phyloP scores from a whole-genome alignment of 2,113 vertebrate genomes.

The Malurus cyaneus region DNA sequence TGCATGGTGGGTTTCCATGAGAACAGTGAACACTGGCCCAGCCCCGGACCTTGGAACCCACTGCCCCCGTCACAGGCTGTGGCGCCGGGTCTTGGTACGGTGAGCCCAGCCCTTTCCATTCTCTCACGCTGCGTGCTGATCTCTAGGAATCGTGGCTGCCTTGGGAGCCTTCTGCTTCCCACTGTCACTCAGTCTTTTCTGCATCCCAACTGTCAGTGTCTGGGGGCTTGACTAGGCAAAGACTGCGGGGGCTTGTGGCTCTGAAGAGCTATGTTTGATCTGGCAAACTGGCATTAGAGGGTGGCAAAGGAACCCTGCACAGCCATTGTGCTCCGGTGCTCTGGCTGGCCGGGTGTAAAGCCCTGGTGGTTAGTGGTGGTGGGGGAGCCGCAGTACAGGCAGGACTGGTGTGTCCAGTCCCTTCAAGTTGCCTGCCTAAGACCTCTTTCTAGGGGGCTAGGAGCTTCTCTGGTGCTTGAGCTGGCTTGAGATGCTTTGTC shows the following conservation, averaged over 20 bases:
- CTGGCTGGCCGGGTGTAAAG: rapidly evolving
- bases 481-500: background rate
- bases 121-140: background rate
- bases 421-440: background rate
- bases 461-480: rapidly evolving
- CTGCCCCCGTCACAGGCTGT: rapidly evolving
- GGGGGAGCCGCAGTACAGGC: background rate
- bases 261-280: background rate
- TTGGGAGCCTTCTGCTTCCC: background rate
- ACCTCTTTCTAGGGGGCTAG: background rate
- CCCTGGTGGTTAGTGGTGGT: background rate
- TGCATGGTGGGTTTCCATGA: background rate
- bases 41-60: rapidly evolving
- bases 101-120: background rate
- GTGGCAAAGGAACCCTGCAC: background rate
- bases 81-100: rapidly evolving
- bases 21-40: rapidly evolving
- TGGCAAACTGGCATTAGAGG: background rate
- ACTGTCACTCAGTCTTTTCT: rapidly evolving
- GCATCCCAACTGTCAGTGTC: rapidly evolving
- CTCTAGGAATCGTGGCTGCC: background rate
- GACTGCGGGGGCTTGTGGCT: rapidly evolving
- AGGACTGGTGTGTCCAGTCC: background rate
- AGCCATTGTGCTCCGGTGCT: rapidly evolving
- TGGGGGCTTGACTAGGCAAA: background rate